Evolutionary conservation across 2,113 vertebrate genomes (phyloP).

Genomic region (Psittacula cyanocephala): DNA sequence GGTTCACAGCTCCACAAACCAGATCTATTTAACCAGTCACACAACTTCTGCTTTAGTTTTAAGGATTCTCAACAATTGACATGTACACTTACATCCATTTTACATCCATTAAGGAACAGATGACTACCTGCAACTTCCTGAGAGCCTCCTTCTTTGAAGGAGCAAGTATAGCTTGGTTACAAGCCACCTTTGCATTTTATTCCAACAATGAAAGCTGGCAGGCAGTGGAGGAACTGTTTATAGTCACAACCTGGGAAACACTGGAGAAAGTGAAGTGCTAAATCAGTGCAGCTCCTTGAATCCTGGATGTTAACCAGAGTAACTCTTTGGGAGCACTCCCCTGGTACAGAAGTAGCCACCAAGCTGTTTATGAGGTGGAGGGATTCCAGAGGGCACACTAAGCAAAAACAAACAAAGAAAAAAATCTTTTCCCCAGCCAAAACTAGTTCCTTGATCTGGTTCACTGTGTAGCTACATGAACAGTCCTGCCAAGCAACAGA

Average conservation of each 20-base stretch:
- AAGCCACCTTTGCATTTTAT: neutral
- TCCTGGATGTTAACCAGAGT: neutral
- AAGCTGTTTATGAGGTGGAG: neutral
- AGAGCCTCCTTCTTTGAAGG: neutral
- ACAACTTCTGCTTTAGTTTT: neutral
- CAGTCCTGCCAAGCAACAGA: neutral
- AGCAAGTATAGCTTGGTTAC: neutral
- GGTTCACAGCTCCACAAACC: neutral
- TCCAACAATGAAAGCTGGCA: neutral
- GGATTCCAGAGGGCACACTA: neutral
- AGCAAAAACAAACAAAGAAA: neutral
- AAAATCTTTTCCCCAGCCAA: neutral
- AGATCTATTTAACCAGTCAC: neutral
- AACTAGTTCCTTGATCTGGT: neutral
- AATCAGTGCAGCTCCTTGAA: neutral
- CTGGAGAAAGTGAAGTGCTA: neutral
- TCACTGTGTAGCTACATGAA: neutral
- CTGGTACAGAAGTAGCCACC: neutral
- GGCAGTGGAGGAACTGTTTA: neutral
- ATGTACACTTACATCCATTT: neutral
- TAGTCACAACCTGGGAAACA: neutral
- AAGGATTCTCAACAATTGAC: neutral
- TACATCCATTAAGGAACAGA: neutral
- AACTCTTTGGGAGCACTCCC: neutral
- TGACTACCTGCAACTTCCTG: neutral